phyloP scores from a whole-genome alignment of 2,113 vertebrate species.

The Sturnira hondurensis region DNA sequence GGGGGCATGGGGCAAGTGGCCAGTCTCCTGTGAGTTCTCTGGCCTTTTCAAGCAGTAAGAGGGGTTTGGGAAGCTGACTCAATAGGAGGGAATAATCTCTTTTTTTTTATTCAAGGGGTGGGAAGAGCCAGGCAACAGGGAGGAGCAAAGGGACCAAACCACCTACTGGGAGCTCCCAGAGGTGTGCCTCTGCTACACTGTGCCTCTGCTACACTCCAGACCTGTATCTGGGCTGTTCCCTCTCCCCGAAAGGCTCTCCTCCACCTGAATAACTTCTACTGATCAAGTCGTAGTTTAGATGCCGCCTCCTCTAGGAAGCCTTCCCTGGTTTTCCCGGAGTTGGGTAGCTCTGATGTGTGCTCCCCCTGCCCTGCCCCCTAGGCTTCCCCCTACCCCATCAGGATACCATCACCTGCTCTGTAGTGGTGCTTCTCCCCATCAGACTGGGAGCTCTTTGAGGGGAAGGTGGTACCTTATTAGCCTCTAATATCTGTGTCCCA shows the following conservation, averaged over 20 bases:
- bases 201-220: not conserved
- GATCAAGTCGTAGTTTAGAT: not conserved
- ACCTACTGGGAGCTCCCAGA: not conserved
- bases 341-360: not conserved
- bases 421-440: not conserved
- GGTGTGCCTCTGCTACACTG: no score
- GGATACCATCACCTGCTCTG: not conserved
- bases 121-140: not conserved
- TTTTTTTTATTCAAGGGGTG: not conserved
- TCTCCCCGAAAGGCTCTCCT: not conserved
- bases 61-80: not conserved
- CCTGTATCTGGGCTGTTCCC: not conserved
- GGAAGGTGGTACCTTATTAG: no score
- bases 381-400: not conserved
- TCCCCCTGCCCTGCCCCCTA: rapidly evolving
- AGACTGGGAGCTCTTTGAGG: not conserved
- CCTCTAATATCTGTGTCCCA: not conserved
- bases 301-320: not conserved
- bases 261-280: not conserved
- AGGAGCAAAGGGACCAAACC: not conserved
- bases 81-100: not conserved
- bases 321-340: not conserved
- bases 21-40: not conserved
- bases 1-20: not conserved
- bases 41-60: not conserved